These are phyloP conservation scores for Megaceryle torquata DNA, from an alignment of 2,113 vertebrate genomes.

Conservation along the genomic window DNA sequence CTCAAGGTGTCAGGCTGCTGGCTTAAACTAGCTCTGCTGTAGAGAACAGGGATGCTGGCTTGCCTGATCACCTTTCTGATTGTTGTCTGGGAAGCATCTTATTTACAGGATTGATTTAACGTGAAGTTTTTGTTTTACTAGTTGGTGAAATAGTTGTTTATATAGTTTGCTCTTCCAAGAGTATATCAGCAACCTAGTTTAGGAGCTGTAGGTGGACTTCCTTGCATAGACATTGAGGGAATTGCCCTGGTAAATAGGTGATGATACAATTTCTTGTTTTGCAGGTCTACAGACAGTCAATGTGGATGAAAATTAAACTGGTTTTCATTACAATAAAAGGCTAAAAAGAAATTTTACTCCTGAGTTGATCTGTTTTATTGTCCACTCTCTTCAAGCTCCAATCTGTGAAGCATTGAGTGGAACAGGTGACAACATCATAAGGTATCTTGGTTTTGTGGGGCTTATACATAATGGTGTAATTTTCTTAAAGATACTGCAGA, in stretches of 20 bases:
- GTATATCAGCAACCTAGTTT: background rate
- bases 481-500: background rate
- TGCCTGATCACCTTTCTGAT: background rate
- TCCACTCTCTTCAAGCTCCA: background rate
- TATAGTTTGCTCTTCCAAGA: background rate
- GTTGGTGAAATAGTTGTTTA: background rate
- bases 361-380: background rate
- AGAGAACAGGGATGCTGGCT: background rate
- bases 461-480: background rate
- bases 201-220: background rate
- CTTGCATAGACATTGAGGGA: background rate
- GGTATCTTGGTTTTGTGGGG: background rate
- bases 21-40: background rate
- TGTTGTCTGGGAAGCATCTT: background rate
- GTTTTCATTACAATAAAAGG: slow-evolving; percentile 72
- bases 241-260: background rate
- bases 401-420: background rate
- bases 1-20: background rate
- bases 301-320: slow-evolving; percentile 91
- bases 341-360: slow-evolving; percentile 9
- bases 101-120: background rate
- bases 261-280: slow-evolving; percentile 11
- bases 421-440: background rate
- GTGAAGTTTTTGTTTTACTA: fast-evolving
- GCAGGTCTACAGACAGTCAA: slow-evolving; percentile 96